Evolutionary conservation across 2,888 invertebrate genomes (phyloP).

Genomic region (Lycophotia porphyrea): DNA sequence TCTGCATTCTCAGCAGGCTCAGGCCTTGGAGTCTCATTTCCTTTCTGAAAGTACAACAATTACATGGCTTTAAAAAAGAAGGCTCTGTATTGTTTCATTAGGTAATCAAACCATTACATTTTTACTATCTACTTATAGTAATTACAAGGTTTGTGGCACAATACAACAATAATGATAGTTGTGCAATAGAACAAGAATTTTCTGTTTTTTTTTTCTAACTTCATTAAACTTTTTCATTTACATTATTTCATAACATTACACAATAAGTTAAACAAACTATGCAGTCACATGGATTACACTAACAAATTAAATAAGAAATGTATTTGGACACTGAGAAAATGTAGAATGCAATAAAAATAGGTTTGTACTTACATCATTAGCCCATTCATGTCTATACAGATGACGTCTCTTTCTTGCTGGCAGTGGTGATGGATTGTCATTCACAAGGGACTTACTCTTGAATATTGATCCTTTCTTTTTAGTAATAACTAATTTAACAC

Average conservation of each 20-base stretch:
- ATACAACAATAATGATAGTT: conserved; percentile 21
- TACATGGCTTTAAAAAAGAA: conserved; percentile 30
- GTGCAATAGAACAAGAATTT: not conserved
- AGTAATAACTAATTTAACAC: conserved; percentile 93
- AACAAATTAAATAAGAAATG: not conserved
- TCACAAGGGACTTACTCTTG: conserved; percentile 94
- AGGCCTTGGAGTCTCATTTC: conserved; percentile 88
- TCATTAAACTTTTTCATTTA: not conserved
- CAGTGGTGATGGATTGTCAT: conserved; percentile 90
- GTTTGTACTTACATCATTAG: conserved; percentile 91
- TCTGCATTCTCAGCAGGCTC: conserved; percentile 82
- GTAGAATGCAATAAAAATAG: not conserved
- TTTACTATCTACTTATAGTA: conserved; percentile 43
- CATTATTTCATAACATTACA: conserved; percentile 10
- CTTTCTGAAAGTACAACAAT: conserved; percentile 80
- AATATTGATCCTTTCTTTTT: conserved; percentile 97
- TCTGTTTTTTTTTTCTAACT: not conserved
- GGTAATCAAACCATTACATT: conserved; percentile 43
- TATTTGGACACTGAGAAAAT: not conserved
- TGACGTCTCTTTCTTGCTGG: conserved; percentile 94
- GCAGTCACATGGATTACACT: not conserved
- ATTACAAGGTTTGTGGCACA: conserved; percentile 49
- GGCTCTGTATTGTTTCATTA: conserved; percentile 28
- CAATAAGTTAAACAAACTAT: conserved; percentile 6
- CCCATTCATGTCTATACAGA: conserved; percentile 97